Percentiles rank a stretch among this genome's conserved stretches.
Evolutionary conservation across 2,797 vertebrate genomes (phyloP).

Genomic region (Dermochelys coriacea): DNA sequence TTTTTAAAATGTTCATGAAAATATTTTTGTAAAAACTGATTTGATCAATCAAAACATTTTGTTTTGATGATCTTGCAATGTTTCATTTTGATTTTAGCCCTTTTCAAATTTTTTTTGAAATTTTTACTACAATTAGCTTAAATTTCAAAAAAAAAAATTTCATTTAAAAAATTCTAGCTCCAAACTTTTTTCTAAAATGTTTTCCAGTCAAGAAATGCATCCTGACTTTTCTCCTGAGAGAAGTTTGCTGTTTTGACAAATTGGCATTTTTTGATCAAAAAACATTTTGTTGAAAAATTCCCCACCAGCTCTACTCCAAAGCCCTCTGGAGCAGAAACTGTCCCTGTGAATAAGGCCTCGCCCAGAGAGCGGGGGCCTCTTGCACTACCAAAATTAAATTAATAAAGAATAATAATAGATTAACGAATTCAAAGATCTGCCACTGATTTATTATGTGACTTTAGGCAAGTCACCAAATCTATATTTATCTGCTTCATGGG

Average conservation of each 20-base stretch:
- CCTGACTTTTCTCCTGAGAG: not conserved
- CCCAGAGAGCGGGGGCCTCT: fast-evolving
- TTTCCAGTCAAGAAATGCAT: not conserved
- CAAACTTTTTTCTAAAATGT: not conserved
- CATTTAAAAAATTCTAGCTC: not conserved
- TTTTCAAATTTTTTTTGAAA: not conserved
- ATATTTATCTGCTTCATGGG: not conserved
- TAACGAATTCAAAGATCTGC: not conserved
- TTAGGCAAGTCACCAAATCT: not conserved
- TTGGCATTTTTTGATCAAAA: not conserved
- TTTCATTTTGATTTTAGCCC: not conserved
- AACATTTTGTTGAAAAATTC: not conserved
- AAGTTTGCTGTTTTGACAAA: not conserved
- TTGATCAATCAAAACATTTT: not conserved
- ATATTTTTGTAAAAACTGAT: not conserved
- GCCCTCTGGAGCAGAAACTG: not conserved
- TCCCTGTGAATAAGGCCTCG: fast-evolving
- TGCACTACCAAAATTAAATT: not conserved
- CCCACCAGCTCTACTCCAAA: not conserved
- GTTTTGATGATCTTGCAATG: not conserved
- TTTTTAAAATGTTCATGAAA: not conserved
- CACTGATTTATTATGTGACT: not conserved
- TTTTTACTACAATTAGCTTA: not conserved
- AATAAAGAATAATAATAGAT: not conserved
- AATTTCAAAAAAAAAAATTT: not conserved